A percentile compares a stretch with the other conserved stretches of the same genome.
phyloP scores from a whole-genome alignment of 2,888 invertebrate genomes.

The Leucania comma region DNA sequence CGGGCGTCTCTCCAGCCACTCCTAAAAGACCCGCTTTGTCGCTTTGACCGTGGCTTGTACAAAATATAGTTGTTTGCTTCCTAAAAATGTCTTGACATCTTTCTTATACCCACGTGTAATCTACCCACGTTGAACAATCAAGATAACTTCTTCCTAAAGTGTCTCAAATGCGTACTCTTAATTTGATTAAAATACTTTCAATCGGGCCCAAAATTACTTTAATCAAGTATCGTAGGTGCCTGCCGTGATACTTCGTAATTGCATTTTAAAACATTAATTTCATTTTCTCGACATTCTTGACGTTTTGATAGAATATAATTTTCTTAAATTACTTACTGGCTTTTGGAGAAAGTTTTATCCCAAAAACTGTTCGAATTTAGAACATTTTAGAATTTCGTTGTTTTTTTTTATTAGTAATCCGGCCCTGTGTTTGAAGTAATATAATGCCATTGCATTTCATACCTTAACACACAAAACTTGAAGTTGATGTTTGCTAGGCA shows the following conservation, averaged over 20 bases:
- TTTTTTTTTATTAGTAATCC: not conserved
- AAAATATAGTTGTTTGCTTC: not conserved
- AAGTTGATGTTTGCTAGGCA: slow-evolving; percentile 8
- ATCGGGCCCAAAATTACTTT: slow-evolving; percentile 43
- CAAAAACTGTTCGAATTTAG: not conserved
- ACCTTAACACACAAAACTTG: not conserved
- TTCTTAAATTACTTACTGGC: slow-evolving; percentile 5
- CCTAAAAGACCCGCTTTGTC: too few species aligned
- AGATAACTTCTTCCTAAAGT: slow-evolving; percentile 43
- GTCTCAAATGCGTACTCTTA: slow-evolving; percentile 37
- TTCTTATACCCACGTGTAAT: not conserved
- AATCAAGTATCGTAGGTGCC: slow-evolving; percentile 42
- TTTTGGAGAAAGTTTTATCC: not conserved
- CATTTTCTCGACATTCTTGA: slow-evolving; percentile 19
- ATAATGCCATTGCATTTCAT: slow-evolving; percentile 16
- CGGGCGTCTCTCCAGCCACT: too few species aligned
- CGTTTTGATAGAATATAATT: slow-evolving; percentile 28
- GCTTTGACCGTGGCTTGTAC: too few species aligned
- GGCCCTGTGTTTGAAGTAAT: slow-evolving; percentile 15
- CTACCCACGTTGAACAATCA: slow-evolving; percentile 33
- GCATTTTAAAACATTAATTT: slow-evolving; percentile 27
- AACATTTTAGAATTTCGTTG: not conserved
- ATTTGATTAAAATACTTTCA: slow-evolving; percentile 53
- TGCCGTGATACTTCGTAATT: slow-evolving; percentile 21
- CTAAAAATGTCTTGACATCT: not conserved